Evolutionary conservation across 2,797 vertebrate genomes (phyloP).

Genomic region (Rallus crepitans): DNA sequence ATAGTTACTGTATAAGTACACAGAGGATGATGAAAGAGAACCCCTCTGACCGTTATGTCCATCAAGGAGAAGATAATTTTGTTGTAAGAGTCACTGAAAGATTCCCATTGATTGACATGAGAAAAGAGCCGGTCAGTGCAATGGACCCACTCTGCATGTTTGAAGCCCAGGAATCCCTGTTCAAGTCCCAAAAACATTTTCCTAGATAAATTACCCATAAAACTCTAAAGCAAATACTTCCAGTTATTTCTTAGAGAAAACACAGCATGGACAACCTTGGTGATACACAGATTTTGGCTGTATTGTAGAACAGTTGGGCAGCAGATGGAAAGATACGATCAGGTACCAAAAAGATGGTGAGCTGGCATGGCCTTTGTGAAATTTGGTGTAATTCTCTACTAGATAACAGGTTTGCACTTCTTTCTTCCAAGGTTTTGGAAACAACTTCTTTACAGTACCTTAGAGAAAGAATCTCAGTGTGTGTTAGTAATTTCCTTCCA

Average conservation of each 20-base stretch:
- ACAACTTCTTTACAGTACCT: background rate
- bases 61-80: background rate
- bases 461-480: background rate
- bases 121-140: background rate
- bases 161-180: background rate
- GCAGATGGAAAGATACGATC: background rate
- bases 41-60: background rate
- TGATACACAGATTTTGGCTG: background rate
- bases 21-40: background rate
- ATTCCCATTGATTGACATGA: background rate
- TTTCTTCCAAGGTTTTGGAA: background rate
- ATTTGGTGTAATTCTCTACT: background rate
- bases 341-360: background rate
- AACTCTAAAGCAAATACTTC: background rate
- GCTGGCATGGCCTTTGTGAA: background rate
- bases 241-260: background rate
- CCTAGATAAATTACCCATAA: background rate
- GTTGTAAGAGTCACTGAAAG: background rate
- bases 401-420: background rate
- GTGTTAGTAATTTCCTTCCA: background rate
- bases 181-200: background rate
- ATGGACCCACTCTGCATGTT: background rate
- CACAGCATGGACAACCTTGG: accelerated
- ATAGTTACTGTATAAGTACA: background rate
- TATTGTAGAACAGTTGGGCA: background rate